Conservation (phyloP, 2,113 vertebrate genomes). For the Zapus hudsonius region DNA sequence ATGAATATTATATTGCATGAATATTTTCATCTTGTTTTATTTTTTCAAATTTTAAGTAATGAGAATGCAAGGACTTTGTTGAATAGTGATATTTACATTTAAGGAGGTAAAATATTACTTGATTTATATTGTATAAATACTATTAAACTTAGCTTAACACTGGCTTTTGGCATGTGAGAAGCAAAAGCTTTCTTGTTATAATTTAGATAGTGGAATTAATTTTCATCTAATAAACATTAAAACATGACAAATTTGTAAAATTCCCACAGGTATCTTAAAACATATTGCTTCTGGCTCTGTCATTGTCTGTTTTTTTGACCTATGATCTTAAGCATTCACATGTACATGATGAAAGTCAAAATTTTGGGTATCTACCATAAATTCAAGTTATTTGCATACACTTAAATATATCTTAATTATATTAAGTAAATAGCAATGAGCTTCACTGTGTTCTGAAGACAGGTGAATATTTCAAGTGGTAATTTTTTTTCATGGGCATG, state of each 20-base stretch:
- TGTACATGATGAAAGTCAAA: conserved; percentile 77
- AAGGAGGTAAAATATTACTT: conserved; percentile 50
- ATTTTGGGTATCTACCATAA: conserved; percentile 76
- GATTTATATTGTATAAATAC: conserved; percentile 41
- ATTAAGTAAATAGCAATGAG: conserved; percentile 25
- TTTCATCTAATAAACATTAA: conserved; percentile 74
- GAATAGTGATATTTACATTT: conserved; percentile 59
- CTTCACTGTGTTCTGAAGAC: conserved; percentile 56
- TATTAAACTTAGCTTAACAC: conserved; percentile 44
- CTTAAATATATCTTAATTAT: conserved; percentile 42
- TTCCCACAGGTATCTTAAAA: conserved; percentile 73
- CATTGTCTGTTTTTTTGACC: conserved; percentile 81
- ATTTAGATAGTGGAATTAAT: conserved; percentile 70
- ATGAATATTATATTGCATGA: too few relatives aligned
- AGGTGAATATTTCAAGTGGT: conserved; percentile 67
- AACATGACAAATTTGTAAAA: conserved; percentile 66
- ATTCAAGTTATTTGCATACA: conserved; percentile 57
- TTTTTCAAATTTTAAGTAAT: conserved; percentile 72
- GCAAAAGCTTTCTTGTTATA: conserved; percentile 62
- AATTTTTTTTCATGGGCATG: conserved; percentile 39
- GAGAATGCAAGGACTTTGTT: conserved; percentile 61
- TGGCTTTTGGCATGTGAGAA: background rate
- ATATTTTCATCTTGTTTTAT: conserved; percentile 64
- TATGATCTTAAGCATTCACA: conserved; percentile 76
- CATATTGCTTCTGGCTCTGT: conserved; percentile 75